Base-by-base conservation (phyloP, 2,113 vertebrate genomes). In the Indicator maculatus region DNA sequence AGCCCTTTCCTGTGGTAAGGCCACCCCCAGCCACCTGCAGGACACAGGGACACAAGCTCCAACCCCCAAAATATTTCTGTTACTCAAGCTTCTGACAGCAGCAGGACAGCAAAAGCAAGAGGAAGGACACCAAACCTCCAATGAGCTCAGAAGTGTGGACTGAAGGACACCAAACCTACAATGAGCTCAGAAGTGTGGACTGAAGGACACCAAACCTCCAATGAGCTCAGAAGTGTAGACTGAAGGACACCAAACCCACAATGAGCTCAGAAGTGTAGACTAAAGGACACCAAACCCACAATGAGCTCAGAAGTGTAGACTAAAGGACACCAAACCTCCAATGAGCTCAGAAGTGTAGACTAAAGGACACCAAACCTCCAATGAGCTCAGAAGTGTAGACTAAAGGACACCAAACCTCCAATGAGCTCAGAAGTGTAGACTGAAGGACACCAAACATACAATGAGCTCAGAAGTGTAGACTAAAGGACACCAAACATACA, bases 1-100 rank as follows among this genome's bases (percentile, higher is more conserved):
- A 65, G 1, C 27, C 56, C 28, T 11, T 20, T 65, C 23, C 74
- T 0, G 0, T 5, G 3, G 39, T 44, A 53, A 58, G 28, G 2
- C 7, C 31, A 11, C 8, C 33, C 31, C 39, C 73, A 78, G 28
- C 38, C 65, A 56, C 58, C 56, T 14, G 71, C 55, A 53, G 24
- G 28, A 33, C 69, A 33, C 8, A 13, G 30, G 16, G 5, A 0
- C 1, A 69, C 24, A 2, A 16, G 67, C 31, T 65, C 50, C 30
- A 59, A 82, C 85, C 36, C 1, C 63, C 64, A 16, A 77, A 66
- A 12, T 17, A 44, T 23, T 36, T 36, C 27, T 2, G 20, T 5
- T 36, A 26, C 55, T 4, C 15, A 86, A 77, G 6, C 56, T 74
- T 67, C 63, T 41, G 26, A 53, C 27, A 63, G 63, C 1, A 72